These are phyloP conservation scores for Saccopteryx bilineata DNA, from an alignment of 2,113 vertebrate genomes.

Conservation along the genomic window DNA sequence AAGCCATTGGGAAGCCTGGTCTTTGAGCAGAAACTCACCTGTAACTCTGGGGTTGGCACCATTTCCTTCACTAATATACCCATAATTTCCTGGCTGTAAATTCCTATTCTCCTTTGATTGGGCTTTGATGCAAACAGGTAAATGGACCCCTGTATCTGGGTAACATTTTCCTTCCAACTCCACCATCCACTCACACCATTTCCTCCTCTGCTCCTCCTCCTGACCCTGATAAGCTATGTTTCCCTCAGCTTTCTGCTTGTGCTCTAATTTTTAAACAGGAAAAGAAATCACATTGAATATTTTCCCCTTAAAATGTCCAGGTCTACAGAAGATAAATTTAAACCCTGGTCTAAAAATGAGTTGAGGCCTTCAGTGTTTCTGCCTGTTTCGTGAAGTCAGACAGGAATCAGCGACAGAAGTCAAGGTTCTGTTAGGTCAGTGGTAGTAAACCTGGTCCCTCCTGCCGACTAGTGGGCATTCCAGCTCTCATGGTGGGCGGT, in stretches of 20 bases:
- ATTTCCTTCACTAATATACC: too few relatives aligned
- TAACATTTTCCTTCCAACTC: too few relatives aligned
- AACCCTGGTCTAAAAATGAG: not conserved
- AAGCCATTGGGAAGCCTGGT: too few relatives aligned
- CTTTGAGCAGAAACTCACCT: too few relatives aligned
- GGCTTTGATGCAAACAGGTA: too few relatives aligned
- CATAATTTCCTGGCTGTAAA: too few relatives aligned
- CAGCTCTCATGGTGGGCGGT: too few relatives aligned
- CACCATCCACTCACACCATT: not conserved
- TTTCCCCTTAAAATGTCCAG: not conserved
- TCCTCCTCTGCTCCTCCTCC: not conserved
- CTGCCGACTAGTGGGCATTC: too few relatives aligned
- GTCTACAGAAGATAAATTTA: not conserved
- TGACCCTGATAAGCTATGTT: not conserved
- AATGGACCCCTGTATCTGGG: too few relatives aligned
- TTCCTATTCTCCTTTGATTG: too few relatives aligned
- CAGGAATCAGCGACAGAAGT: not conserved
- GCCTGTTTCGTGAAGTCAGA: not conserved
- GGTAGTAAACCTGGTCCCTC: too few relatives aligned
- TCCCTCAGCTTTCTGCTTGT: not conserved
- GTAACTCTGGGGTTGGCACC: too few relatives aligned
- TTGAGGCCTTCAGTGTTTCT: not conserved
- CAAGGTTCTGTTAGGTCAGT: not conserved
- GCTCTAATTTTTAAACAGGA: not conserved
- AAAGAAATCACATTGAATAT: not conserved